Base-by-base conservation (phyloP, 1,140 invertebrate genomes). In the Pantala flavescens region DNA sequence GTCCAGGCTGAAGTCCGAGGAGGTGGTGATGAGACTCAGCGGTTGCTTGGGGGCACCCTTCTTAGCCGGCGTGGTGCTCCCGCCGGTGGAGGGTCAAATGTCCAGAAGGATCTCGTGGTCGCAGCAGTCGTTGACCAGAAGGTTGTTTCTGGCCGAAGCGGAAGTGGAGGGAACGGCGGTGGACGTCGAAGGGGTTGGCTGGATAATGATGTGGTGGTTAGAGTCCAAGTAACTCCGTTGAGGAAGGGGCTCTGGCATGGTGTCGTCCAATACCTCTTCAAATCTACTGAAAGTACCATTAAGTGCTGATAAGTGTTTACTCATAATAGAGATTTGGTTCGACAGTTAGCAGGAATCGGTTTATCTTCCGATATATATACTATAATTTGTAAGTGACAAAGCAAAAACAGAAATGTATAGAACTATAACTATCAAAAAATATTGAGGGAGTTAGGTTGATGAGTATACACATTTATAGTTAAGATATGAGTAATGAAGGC, bases 81-180 rank as follows among this genome's bases (percentile, higher is more conserved):
- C 14, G 12, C n/a, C n/a, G 49, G 49, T 63, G 49, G 72, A 36
- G 28, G 75, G 75, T 76, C 75, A 76, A 70, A 76, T 76, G 70
- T 76, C 75, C 73, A 76, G 42, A 0, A 76, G 73, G 24, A 76
- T 72, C 19, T 74, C 75, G 70, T 76, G 73, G 24, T 74, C 75
- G 9, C 28, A 73, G 24, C 73, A 49, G 24, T 43, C 74, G 70
- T 76, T 73, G 2, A 72, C 70, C 10, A 73, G 73, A 3, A 24
- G 24, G 11, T 73, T 73, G n/a, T 70, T 63, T 21, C 49, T 3
- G 16, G 49, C 14, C 49, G 49, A 7, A 16, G 49, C n/a, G 16
- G 49, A 63, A 21, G 49, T 63, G 49, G 49, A 63, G 16, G 49
- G 49, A 21, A 12, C 49, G 16, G 3, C 12, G 16, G 49, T 16